Evolutionary conservation across 1,140 invertebrate genomes (phyloP).

Genomic region (Cotesia vestalis): DNA sequence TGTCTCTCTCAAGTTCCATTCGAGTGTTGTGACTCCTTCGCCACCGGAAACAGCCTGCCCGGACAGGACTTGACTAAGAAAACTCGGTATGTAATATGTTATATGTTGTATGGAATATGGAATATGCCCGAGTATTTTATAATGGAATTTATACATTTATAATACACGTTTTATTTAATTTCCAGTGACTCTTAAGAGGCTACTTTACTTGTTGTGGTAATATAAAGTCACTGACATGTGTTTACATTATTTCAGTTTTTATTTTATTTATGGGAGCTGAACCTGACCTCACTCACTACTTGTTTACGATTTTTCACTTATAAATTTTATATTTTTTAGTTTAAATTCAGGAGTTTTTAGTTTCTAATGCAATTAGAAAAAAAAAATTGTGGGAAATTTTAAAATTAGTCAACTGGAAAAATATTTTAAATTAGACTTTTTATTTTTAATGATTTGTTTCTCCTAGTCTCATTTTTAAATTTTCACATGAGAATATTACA

Average conservation of each 20-base stretch:
- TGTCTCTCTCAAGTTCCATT: neutral
- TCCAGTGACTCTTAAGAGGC: no score
- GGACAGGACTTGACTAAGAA: neutral
- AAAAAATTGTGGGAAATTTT: no score
- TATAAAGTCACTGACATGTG: neutral
- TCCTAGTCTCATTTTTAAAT: no score
- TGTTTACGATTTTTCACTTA: neutral
- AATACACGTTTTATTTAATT: neutral
- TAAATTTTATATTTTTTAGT: neutral
- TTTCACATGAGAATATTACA: no score
- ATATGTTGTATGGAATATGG: no score
- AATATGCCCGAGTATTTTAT: constrained; percentile 1
- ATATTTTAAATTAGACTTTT: no score
- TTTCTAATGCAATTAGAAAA: no score
- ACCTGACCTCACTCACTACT: constrained; percentile 17
- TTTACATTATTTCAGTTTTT: no score
- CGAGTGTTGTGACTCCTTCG: neutral
- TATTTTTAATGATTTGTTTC: no score
- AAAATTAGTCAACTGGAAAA: no score
- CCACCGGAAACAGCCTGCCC: constrained; percentile 33
- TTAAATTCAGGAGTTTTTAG: neutral
- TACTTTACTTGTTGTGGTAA: neutral
- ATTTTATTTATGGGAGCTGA: neutral
- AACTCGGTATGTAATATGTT: neutral
- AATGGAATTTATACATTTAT: neutral